phyloP scores from a whole-genome alignment of 1,140 invertebrate species.

The Cherax quadricarinatus region DNA sequence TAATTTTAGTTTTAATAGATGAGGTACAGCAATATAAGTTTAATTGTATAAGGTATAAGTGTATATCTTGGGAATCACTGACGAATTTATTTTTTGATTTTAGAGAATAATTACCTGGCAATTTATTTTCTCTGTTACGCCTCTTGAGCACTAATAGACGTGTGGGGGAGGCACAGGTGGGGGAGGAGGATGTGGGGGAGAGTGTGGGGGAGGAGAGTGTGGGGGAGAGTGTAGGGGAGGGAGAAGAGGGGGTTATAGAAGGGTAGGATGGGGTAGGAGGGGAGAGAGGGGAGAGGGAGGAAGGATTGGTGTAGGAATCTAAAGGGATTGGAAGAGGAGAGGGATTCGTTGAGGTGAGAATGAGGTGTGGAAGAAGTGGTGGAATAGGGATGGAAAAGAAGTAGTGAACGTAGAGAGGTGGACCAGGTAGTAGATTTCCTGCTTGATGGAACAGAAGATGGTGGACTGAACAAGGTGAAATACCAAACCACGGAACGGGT shows the following conservation, averaged over 20 bases:
- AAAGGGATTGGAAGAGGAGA: not conserved
- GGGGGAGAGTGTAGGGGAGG: not conserved
- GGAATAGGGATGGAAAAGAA: not conserved
- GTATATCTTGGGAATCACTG: too few relatives aligned
- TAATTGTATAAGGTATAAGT: too few relatives aligned
- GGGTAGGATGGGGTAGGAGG: not conserved
- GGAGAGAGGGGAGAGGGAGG: too few relatives aligned
- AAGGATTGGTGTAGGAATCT: not conserved
- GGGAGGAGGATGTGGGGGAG: too few relatives aligned
- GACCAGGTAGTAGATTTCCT: not conserved
- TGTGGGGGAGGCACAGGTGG: not conserved
- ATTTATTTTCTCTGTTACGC: too few relatives aligned
- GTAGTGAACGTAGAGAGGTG: not conserved
- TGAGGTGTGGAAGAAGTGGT: not conserved
- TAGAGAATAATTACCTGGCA: too few relatives aligned
- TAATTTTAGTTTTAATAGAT: too few relatives aligned
- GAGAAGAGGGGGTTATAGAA: not conserved
- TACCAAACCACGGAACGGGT: not conserved
- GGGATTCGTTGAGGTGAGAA: not conserved
- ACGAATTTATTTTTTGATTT: too few relatives aligned
- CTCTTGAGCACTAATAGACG: too few relatives aligned
- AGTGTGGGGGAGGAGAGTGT: not conserved
- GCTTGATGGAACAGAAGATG: too few relatives aligned
- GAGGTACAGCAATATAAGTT: too few relatives aligned
- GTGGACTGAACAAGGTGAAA: not conserved